phyloP scores from a whole-genome alignment of 2,888 invertebrate genomes.

The Xylophagus ater region DNA sequence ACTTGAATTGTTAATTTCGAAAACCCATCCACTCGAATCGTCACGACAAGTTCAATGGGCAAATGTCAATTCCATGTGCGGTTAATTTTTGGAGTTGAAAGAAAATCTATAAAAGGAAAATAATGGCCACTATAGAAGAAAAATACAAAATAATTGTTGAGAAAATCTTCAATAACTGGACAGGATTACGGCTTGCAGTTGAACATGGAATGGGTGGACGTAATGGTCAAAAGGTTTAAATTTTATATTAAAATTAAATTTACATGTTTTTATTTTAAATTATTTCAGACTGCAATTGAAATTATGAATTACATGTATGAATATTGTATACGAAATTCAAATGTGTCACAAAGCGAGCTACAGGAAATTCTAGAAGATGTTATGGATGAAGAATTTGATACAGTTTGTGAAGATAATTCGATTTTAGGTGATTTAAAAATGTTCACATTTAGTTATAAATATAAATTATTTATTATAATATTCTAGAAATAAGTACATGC shows the following conservation, averaged over 20 bases:
- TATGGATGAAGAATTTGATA: slow-evolving; percentile 63
- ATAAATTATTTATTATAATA: slow-evolving; percentile 8
- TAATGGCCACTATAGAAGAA: slow-evolving; percentile 2
- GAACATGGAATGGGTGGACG: slow-evolving; percentile 64
- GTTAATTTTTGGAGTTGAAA: too few species aligned
- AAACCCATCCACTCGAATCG: neutral
- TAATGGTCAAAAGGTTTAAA: slow-evolving; percentile 50
- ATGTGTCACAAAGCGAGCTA: slow-evolving; percentile 48
- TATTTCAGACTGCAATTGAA: slow-evolving; percentile 49
- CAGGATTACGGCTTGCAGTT: slow-evolving; percentile 56
- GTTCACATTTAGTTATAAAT: neutral
- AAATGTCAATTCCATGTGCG: too few species aligned
- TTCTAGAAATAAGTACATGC: slow-evolving; percentile 47
- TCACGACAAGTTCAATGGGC: neutral
- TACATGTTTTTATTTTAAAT: neutral
- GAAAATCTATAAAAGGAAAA: too few species aligned
- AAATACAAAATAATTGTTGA: slow-evolving; percentile 40
- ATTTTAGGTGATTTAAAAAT: slow-evolving; percentile 42
- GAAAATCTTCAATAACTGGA: slow-evolving; percentile 60
- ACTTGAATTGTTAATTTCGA: neutral
- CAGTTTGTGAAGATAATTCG: slow-evolving; percentile 59
- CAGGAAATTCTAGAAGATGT: slow-evolving; percentile 55
- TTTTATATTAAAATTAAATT: neutral
- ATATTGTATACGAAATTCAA: slow-evolving; percentile 48
- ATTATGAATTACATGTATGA: slow-evolving; percentile 53